These are phyloP conservation scores for Agelaius phoeniceus DNA, from an alignment of 2,113 vertebrate genomes.

Conservation along the genomic window DNA sequence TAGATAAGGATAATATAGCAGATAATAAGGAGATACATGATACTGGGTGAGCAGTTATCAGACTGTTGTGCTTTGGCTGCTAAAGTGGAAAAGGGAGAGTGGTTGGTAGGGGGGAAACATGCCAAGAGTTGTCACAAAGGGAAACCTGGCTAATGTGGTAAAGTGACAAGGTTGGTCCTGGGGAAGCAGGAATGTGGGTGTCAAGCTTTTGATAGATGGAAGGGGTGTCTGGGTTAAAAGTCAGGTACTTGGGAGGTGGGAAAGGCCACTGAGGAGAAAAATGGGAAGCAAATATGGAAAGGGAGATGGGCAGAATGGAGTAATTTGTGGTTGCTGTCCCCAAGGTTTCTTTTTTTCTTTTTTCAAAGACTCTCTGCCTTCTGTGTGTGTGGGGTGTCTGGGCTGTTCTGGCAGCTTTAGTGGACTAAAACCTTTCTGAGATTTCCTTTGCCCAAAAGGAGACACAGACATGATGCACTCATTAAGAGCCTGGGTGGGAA, in stretches of 20 bases:
- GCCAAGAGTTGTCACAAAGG: background rate
- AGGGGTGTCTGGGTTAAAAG: background rate
- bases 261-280: background rate
- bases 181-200: background rate
- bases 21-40: constrained; percentile 11
- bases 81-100: background rate
- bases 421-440: background rate
- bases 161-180: background rate
- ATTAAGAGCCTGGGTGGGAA: background rate
- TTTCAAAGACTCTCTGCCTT: background rate
- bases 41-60: background rate
- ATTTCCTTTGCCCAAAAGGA: background rate
- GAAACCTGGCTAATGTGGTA: background rate
- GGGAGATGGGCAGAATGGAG: background rate
- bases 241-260: background rate
- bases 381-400: background rate
- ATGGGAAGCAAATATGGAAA: background rate
- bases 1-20: constrained; percentile 43
- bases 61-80: constrained; percentile 1
- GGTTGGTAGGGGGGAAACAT: background rate
- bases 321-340: background rate
- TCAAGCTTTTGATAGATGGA: background rate
- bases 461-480: background rate
- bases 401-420: background rate
- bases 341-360: background rate